Conservation (phyloP, 2,888 invertebrate species). For the Branchellion lobata region DNA sequence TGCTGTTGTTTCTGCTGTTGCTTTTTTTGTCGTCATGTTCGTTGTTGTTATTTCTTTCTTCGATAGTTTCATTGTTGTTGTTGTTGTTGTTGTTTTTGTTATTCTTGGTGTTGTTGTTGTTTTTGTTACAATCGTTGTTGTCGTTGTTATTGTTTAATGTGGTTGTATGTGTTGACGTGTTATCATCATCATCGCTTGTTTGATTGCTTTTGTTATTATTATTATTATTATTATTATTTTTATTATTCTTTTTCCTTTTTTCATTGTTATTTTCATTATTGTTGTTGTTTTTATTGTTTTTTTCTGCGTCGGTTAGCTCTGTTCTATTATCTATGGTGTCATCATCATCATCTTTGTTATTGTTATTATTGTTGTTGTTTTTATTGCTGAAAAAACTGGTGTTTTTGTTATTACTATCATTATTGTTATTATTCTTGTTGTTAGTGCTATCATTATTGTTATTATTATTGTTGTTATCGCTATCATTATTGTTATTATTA, state of each 20-base stretch:
- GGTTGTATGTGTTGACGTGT: no score
- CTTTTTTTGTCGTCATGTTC: not conserved
- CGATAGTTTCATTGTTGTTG: not conserved
- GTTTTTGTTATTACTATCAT: no score
- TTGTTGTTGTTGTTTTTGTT: not conserved
- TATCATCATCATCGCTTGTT: no score
- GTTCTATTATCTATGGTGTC: not conserved
- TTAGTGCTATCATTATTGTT: no score
- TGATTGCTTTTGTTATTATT: no score
- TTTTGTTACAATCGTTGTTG: not conserved
- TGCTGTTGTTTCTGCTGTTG: not conserved
- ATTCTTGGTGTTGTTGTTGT: not conserved
- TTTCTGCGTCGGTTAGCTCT: not conserved
- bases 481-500: no score
- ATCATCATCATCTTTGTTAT: not conserved
- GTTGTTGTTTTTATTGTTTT: not conserved
- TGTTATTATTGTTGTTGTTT: not conserved
- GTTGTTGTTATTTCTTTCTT: not conserved
- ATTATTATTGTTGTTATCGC: no score
- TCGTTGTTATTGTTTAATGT: not conserved
- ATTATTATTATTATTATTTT: no score
- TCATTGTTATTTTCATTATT: not conserved
- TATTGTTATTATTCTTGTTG: no score
- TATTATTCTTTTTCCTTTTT: no score
- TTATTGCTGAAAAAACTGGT: no score